Evolutionary conservation across 2,888 invertebrate genomes (phyloP), one percentile per base, ranked within the genome.

Genomic region (Hololepta plana): DNA sequence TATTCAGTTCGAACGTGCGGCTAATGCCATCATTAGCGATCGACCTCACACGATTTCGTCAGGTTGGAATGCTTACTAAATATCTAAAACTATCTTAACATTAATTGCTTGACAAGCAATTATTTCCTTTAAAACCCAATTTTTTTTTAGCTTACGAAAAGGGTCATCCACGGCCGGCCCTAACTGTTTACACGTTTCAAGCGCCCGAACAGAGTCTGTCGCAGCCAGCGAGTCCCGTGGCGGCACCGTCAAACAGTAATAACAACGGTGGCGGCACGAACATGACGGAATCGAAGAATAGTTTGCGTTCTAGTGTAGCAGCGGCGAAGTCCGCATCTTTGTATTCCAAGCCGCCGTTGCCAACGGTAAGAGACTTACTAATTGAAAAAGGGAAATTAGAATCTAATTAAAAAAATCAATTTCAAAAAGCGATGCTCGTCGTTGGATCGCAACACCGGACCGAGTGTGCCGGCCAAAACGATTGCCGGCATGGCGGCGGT

Each of bases 41-140:
- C 63, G 90, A 34, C 90, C 90, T 2, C 91, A 91, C 48, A 91
- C 91, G 23, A 91, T 91, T 45, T 90, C 90, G 4, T 76, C 87
- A 35, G 76, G 77, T 69, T 47, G 4, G 9, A 25, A n/a, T n/a
- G n/a, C n/a, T n/a, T n/a, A n/a, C n/a, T n/a, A n/a, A n/a, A n/a
- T n/a, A n/a, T n/a, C n/a, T n/a, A n/a, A n/a, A n/a, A n/a, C n/a
- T n/a, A n/a, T n/a, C n/a, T n/a, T n/a, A n/a, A n/a, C n/a, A n/a
- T n/a, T n/a, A n/a, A n/a, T n/a, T n/a, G n/a, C n/a, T n/a, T n/a
- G n/a, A n/a, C n/a, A n/a, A n/a, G n/a, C n/a, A n/a, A n/a, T n/a
- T n/a, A n/a, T n/a, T n/a, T n/a, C n/a, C n/a, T n/a, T 17, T 7
- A n/a, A n/a, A 27, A 11, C 11, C 6, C 4, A 7, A 24, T 29